Conservation (phyloP, 2,888 invertebrate genomes). For the Eristalis intricaria region DNA sequence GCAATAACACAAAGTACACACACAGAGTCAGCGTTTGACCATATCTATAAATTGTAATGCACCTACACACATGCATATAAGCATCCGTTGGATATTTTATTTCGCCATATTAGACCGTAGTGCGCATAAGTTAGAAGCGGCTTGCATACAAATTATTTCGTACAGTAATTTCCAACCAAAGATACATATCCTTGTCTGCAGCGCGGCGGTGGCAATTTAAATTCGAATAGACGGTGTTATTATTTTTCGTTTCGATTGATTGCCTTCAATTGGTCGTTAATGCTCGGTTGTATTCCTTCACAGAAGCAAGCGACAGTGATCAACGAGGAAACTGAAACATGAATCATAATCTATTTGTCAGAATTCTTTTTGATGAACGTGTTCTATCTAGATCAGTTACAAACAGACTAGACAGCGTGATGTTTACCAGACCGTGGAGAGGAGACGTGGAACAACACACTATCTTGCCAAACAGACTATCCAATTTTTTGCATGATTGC, state of each 20-base stretch:
- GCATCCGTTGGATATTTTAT: constrained; percentile 47
- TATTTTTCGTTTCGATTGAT: constrained; percentile 38
- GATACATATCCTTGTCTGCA: constrained; percentile 2
- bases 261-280: constrained; percentile 24
- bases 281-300: background rate
- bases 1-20: constrained; percentile 14
- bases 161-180: constrained; percentile 25
- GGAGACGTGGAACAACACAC: background rate
- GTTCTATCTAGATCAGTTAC: background rate
- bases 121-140: constrained; percentile 20
- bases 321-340: background rate
- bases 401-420: background rate
- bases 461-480: background rate
- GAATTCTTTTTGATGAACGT: background rate
- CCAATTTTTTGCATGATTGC: constrained; percentile 13
- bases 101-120: constrained; percentile 36
- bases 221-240: constrained; percentile 42
- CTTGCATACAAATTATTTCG: constrained; percentile 50
- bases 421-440: constrained; percentile 34
- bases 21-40: constrained; percentile 29
- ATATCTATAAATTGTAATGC: constrained; percentile 14
- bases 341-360: background rate
- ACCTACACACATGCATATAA: background rate
- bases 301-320: background rate
- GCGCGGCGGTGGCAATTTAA: constrained; percentile 46